Evolutionary conservation across 2,888 invertebrate genomes (phyloP), one percentile per base, ranked within the genome.

Genomic region (Hirtodrosophila cameraria): DNA sequence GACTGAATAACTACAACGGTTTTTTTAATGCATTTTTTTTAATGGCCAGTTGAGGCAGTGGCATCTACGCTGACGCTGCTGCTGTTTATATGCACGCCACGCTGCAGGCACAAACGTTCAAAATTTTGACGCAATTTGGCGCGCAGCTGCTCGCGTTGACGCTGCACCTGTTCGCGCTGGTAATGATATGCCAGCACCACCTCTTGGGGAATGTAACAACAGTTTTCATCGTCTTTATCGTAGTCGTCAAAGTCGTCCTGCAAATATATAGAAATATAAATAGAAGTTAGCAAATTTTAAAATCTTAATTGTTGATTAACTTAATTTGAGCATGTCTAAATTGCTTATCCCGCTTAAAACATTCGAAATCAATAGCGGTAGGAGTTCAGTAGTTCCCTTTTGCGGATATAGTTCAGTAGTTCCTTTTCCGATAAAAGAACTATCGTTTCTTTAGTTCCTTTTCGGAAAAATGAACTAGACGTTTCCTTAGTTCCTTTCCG

Each of bases 131-230:
- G 94, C 63, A 97, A 92, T 57, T 94, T 96, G 90, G 96, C 94
- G 52, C 97, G 93, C 84, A 97, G 92, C 91, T 96, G 94, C 87
- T 95, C 94, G 75, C 97, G 94, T 91, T 96, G 94, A 88, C 96
- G 94, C 64, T 94, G 94, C 84, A 96, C 94, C 90, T 95, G 94
- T 89, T 94, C 93, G 89, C 93, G 93, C 88, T 95, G 95, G 75
- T 95, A 95, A 92, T 96, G 95, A 91, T 97, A 97, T 91, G 96
- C 95, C 91, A 94, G 92, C 74, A 97, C 95, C 90, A 97, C 97
- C 91, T 97, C 97, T 81, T 95, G 94, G 74, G 97, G 96, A 92
- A 97, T 97, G 92, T 90, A 88, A 87, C 88, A 94, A 94, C 86
- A 94, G 94, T 95, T 89, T 94, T 95, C 94, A 84, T 94, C 95